phyloP scores from a whole-genome alignment of 2,113 vertebrate species.

The Acanthochromis polyacanthus region DNA sequence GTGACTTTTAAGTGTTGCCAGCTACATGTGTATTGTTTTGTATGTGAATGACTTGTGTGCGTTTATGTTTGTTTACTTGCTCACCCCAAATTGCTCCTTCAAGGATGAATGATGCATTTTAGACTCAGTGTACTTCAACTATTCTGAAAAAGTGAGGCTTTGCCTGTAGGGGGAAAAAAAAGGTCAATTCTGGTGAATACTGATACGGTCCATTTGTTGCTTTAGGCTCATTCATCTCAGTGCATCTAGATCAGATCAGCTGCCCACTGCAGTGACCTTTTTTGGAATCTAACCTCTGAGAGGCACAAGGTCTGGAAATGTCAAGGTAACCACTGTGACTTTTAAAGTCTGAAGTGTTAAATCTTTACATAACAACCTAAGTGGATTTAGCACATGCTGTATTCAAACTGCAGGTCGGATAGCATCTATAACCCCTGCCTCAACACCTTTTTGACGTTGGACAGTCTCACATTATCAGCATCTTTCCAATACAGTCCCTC shows the following conservation, averaged over 20 bases:
- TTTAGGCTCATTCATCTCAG: too few species aligned
- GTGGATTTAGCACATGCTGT: neutral
- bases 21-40: neutral
- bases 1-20: neutral
- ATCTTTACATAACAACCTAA: neutral
- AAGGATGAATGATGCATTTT: constrained; percentile 6
- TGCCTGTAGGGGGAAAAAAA: too few species aligned
- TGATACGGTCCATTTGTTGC: neutral
- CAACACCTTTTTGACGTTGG: neutral
- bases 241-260: neutral
- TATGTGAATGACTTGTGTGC: neutral
- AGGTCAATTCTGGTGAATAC: neutral
- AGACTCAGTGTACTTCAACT: neutral
- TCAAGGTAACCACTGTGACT: neutral
- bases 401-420: neutral
- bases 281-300: neutral
- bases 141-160: neutral
- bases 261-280: neutral
- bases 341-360: neutral
- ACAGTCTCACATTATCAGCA: neutral
- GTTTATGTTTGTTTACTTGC: neutral
- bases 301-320: neutral
- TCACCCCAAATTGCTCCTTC: neutral
- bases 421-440: neutral
- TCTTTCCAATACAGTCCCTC: neutral